Conservation (phyloP, 2,113 vertebrate genomes). For the Coptodon bakossiorum region DNA sequence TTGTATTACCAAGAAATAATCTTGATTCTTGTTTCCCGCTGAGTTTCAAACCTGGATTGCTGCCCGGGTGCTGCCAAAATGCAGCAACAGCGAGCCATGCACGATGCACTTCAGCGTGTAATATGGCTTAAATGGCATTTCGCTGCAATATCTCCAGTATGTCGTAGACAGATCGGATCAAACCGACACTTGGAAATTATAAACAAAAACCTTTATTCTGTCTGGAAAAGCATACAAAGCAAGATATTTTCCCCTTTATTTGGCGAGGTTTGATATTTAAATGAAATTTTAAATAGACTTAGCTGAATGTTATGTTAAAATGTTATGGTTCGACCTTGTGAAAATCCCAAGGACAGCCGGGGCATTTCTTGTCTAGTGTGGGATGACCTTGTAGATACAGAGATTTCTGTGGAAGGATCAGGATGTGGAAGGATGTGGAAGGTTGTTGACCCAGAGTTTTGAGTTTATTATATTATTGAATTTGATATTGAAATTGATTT, state of each 20-base stretch:
- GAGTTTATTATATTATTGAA: no score
- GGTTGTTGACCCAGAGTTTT: no score
- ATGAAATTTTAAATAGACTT: not conserved
- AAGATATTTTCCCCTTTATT: not conserved
- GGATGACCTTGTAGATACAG: rapidly evolving
- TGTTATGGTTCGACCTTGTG: not conserved
- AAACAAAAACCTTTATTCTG: not conserved
- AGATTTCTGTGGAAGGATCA: not conserved
- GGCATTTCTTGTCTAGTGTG: not conserved
- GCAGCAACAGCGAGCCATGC: not conserved
- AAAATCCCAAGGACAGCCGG: rapidly evolving
- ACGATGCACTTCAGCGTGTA: not conserved
- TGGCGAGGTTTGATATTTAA: rapidly evolving
- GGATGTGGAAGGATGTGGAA: no score
- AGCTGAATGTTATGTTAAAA: not conserved
- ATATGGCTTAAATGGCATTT: not conserved
- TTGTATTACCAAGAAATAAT: not conserved
- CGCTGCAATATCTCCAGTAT: not conserved
- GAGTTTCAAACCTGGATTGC: not conserved
- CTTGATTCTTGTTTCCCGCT: not conserved
- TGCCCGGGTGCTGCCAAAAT: not conserved
- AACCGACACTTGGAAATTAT: rapidly evolving
- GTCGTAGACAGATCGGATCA: rapidly evolving
- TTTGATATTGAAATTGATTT: no score
- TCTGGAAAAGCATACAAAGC: not conserved